These are phyloP conservation scores for Peromyscus polionotus DNA, from an alignment of 2,113 vertebrate species.

Conservation along the genomic window DNA sequence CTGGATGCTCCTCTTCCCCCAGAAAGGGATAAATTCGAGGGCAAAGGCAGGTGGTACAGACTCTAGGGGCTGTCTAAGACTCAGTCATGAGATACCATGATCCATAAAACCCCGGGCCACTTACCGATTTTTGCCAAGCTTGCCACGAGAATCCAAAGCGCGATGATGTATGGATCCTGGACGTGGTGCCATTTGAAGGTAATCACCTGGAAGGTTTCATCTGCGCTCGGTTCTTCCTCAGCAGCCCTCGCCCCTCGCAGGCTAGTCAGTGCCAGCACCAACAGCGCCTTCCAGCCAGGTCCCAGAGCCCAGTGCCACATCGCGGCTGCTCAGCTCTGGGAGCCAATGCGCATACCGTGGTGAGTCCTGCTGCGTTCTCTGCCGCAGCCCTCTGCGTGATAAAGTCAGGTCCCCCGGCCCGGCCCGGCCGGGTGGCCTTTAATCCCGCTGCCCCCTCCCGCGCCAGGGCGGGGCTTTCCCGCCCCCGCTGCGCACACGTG, in stretches of 20 bases:
- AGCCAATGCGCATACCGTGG: neutral
- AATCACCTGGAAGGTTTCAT: constrained; percentile 88
- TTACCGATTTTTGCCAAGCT: constrained; percentile 95
- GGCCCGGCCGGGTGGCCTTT: constrained; percentile 81
- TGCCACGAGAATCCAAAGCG: constrained; percentile 93
- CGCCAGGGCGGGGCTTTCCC: constrained; percentile 77
- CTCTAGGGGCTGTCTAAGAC: neutral
- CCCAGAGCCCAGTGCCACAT: neutral
- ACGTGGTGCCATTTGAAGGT: constrained; percentile 94
- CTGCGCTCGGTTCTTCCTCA: neutral
- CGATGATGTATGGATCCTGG: constrained; percentile 90
- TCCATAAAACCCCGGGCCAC: neutral
- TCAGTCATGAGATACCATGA: neutral
- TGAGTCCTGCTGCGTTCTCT: neutral
- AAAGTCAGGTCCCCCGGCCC: neutral
- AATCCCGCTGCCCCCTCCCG: constrained; percentile 78
- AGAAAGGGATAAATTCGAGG: neutral
- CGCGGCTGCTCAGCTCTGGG: constrained; percentile 23
- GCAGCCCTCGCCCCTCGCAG: constrained; percentile 59
- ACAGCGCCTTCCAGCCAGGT: constrained; percentile 59
- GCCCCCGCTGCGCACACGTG: constrained; percentile 54
- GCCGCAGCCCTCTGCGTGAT: neutral
- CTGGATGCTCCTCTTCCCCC: neutral
- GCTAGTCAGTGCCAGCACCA: constrained; percentile 53
- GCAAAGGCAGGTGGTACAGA: neutral